These are phyloP conservation scores for Lacanobia oleracea DNA, from an alignment of 2,888 invertebrate genomes.

Conservation along the genomic window DNA sequence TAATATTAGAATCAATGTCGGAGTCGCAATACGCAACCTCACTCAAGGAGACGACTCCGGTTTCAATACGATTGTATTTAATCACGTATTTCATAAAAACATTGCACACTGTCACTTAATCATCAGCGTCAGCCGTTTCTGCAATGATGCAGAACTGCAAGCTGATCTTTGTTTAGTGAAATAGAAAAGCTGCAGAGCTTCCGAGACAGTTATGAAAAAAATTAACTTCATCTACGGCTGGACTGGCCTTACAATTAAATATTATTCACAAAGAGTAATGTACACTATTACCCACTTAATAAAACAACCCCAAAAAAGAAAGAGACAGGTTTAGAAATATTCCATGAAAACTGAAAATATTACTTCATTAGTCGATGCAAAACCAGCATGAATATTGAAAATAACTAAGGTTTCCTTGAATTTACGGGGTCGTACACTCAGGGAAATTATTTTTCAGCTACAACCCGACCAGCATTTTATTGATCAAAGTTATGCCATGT, in stretches of 20 bases:
- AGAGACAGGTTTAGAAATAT: neutral
- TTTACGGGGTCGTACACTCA: neutral
- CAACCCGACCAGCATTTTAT: neutral
- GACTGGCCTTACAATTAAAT: neutral
- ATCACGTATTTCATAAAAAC: conserved; percentile 36
- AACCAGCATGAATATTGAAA: conserved; percentile 25
- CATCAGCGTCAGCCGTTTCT: neutral
- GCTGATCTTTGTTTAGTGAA: neutral
- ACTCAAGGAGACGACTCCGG: conserved; percentile 64
- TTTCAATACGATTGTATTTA: conserved; percentile 55
- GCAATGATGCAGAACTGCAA: conserved; percentile 17
- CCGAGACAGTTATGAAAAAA: conserved; percentile 8
- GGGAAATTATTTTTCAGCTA: conserved; percentile 15
- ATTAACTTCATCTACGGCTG: neutral
- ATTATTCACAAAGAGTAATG: neutral
- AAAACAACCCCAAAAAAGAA: neutral
- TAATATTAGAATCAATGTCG: conserved; percentile 54
- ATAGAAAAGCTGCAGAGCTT: neutral
- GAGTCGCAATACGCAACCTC: conserved; percentile 64
- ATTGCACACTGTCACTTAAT: conserved; percentile 26
- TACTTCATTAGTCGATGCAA: conserved; percentile 10
- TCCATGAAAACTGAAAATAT: conserved; percentile 10
- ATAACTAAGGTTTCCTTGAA: conserved; percentile 26
- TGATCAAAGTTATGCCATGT: conserved; percentile 13
- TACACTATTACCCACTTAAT: neutral